Evolutionary conservation across 2,797 vertebrate genomes (phyloP).

Genomic region (Eleutherodactylus coqui): DNA sequence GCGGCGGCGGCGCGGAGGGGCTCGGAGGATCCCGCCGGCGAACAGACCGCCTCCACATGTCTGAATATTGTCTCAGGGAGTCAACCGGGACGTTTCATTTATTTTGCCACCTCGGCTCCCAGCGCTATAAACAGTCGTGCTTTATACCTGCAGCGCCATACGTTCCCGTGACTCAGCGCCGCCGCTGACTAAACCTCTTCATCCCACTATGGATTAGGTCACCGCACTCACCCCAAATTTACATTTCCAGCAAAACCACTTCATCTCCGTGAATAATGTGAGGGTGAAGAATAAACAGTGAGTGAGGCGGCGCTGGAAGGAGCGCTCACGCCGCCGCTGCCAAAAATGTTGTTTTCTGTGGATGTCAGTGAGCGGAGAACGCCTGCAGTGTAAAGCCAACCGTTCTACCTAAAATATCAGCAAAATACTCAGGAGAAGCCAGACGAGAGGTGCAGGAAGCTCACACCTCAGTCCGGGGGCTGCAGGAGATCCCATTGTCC

Average conservation of each 20-base stretch:
- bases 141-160: conserved; percentile 4
- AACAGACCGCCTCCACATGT: not conserved
- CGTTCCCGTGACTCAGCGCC: conserved; percentile 25
- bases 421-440: not conserved
- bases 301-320: not conserved
- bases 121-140: conserved; percentile 15
- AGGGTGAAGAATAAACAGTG: not conserved
- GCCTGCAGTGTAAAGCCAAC: not conserved
- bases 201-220: conserved; percentile 15
- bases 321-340: not conserved
- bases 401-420: not conserved
- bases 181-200: not conserved
- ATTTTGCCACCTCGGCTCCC: conserved; percentile 27
- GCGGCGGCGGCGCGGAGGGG: too few relatives aligned
- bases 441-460: not conserved
- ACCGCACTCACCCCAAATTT: not conserved
- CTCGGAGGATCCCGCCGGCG: too few relatives aligned
- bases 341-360: not conserved
- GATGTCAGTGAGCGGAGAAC: not conserved
- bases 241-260: not conserved
- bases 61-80: not conserved
- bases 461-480: not conserved
- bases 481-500: not conserved
- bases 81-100: conserved; percentile 23
- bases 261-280: not conserved